Evolutionary conservation across 2,888 invertebrate species (phyloP).

Genomic region (Peribatodes rhomboidaria): DNA sequence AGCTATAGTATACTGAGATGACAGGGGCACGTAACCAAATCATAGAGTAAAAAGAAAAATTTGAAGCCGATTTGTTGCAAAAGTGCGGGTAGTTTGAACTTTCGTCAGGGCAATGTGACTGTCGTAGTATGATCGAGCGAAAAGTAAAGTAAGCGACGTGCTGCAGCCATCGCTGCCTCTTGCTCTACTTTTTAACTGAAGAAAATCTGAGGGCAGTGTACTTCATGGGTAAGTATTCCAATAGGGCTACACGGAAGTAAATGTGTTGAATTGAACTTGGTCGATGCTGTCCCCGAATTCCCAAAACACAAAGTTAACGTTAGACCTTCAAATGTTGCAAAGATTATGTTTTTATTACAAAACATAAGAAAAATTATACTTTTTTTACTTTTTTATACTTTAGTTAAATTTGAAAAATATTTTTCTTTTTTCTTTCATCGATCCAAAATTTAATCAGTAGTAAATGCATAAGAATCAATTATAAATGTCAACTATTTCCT

Average conservation of each 20-base stretch:
- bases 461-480: neutral
- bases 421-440: too few species aligned
- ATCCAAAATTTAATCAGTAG: too few species aligned
- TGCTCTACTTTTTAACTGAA: constrained; percentile 10
- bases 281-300: constrained; percentile 51
- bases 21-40: constrained; percentile 48
- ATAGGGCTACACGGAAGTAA: constrained; percentile 25
- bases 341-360: constrained; percentile 59
- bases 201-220: constrained; percentile 25
- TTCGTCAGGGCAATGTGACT: constrained; percentile 44
- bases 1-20: constrained; percentile 30
- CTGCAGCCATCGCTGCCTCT: constrained; percentile 46
- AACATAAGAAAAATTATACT: neutral
- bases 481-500: neutral
- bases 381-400: too few species aligned
- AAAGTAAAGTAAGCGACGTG: constrained; percentile 65
- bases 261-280: constrained; percentile 45
- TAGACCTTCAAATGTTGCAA: constrained; percentile 60
- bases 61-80: constrained; percentile 52
- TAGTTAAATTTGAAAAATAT: too few species aligned
- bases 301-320: constrained; percentile 59
- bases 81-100: constrained; percentile 50
- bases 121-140: constrained; percentile 33
- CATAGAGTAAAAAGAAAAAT: constrained; percentile 49
- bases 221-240: constrained; percentile 27